Percentiles rank a stretch among this genome's conserved stretches.
These are phyloP conservation scores for Heterotilapia buettikoferi DNA, from an alignment of 2,113 vertebrate species.

Conservation along the genomic window DNA sequence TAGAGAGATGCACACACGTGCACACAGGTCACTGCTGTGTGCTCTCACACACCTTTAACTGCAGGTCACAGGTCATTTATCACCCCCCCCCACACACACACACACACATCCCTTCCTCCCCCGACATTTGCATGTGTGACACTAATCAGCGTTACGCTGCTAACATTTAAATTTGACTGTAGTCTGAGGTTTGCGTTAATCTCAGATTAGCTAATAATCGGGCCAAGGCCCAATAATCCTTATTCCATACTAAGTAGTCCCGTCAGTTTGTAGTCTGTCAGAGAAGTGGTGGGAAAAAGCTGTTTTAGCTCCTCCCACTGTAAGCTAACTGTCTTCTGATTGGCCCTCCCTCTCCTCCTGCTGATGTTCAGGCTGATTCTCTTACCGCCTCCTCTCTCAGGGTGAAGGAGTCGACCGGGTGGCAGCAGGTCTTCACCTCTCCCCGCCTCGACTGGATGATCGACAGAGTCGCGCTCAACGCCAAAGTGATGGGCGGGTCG, in stretches of 20 bases:
- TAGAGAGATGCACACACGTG: not conserved
- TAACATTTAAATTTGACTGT: not conserved
- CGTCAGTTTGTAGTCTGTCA: accelerated
- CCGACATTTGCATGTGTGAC: too few species aligned
- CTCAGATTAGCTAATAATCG: not conserved
- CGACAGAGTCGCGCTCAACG: conserved; percentile 84
- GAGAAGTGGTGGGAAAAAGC: accelerated
- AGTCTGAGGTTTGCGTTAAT: not conserved
- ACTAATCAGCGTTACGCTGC: too few species aligned
- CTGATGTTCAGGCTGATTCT: not conserved
- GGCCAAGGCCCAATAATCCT: accelerated
- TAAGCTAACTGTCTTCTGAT: not conserved
- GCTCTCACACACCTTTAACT: not conserved
- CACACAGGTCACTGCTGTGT: not conserved
- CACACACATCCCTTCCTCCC: too few species aligned
- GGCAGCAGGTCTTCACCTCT: conserved; percentile 89
- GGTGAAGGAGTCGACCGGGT: conserved; percentile 87
- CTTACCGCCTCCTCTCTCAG: conserved; percentile 45
- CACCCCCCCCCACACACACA: accelerated
- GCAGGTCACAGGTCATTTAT: not conserved
- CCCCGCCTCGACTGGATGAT: conserved; percentile 87
- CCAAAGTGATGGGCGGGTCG: conserved; percentile 82
- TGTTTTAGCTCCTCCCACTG: not conserved
- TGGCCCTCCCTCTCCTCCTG: not conserved
- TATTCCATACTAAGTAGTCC: not conserved